Base-by-base conservation (phyloP, 2,113 vertebrate genomes). In the Anthoscopus minutus region DNA sequence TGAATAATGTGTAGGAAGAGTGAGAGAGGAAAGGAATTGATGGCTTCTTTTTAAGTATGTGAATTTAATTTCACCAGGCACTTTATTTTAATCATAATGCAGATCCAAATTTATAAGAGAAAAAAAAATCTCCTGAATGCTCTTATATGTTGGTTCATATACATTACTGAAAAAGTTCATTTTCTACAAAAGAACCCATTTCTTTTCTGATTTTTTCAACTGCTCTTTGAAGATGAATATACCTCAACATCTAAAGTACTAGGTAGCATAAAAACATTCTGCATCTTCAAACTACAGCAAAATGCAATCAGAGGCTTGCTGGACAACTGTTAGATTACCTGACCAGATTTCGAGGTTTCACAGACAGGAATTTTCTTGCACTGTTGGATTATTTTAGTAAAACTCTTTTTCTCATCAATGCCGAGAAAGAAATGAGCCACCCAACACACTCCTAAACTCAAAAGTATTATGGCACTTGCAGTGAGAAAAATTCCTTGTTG, bases 1-100 rank as follows among this genome's bases (percentile, higher is more conserved):
- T 95, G 93, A 95, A 96, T 95, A 97, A 85, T 66, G 92, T 95
- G 93, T 95, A 94, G 95, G 94, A 96, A 95, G 92, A 88, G 81
- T 71, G 85, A 92, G 85, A 93, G 64, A 88, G 72, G 79, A 96
- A 93, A 30, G 31, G 76, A 95, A 92, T 16, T 80, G 74, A 82
- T 89, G 57, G 57, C 40, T 96, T 86, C 71, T 93, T 76, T 89
- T 93, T 82, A 23, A 85, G 24, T 82, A 73, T 60, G 23, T 86
- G 74, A 80, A 94, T 93, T 94, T 93, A 81, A 83, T 96, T 94
- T 91, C 88, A 92, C 71, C 28, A 83, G 56, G 74, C 67, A 77
- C 13, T 94, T 88, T 84, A 83, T 88, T 94, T 88, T 56, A 61
- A 78, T 77, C 38, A 42, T 42, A 93, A 91, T 87, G 54, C 44